Evolutionary conservation across 2,797 vertebrate species (phyloP).

Genomic region (Coilia nasus): DNA sequence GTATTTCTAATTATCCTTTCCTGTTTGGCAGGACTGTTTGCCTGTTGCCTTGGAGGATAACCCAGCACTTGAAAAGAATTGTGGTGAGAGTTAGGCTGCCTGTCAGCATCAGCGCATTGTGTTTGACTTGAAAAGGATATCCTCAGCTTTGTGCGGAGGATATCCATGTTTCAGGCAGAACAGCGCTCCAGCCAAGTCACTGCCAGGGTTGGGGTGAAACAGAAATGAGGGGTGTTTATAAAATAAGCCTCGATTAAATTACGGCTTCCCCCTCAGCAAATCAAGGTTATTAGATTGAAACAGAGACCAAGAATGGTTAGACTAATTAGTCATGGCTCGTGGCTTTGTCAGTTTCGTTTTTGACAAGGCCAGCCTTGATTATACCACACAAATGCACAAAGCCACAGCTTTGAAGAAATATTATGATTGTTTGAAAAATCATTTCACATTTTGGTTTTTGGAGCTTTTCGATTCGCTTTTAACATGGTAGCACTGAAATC

Average conservation of each 20-base stretch:
- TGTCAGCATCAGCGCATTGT: constrained; percentile 30
- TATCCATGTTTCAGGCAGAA: background rate
- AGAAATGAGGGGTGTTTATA: constrained; percentile 6
- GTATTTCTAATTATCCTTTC: constrained; percentile 11
- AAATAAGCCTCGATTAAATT: constrained; percentile 22
- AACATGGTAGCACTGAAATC: background rate
- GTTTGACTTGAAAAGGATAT: constrained; percentile 30
- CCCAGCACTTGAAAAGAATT: constrained; percentile 35
- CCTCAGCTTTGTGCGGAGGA: constrained; percentile 14
- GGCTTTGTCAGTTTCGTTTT: background rate
- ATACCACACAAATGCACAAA: background rate
- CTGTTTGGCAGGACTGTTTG: constrained; percentile 31
- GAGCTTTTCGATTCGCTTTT: background rate
- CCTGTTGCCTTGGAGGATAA: constrained; percentile 44
- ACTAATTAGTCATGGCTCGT: background rate
- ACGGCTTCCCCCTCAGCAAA: background rate
- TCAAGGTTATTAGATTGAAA: constrained; percentile 10
- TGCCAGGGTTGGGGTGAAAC: background rate
- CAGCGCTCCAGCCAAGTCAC: background rate
- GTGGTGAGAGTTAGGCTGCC: constrained; percentile 26
- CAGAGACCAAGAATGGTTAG: background rate
- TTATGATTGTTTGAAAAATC: background rate
- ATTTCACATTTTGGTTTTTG: background rate
- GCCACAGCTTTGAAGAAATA: background rate
- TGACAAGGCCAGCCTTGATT: background rate